Evolutionary conservation across 2,888 invertebrate genomes (phyloP), one percentile per base, ranked within the genome.

Genomic region (Elgonia sp.): DNA sequence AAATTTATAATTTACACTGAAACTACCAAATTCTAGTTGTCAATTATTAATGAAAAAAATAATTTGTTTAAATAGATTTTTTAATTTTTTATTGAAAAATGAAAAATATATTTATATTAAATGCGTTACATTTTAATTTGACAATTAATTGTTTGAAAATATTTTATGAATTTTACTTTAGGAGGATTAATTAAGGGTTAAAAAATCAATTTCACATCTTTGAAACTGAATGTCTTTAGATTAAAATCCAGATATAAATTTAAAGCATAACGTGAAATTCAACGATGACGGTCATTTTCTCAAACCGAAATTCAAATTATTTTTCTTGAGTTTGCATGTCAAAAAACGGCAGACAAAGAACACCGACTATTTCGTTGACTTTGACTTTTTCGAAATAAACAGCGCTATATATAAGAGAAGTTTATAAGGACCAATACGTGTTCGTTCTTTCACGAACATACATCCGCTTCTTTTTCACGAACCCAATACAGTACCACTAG

Each of bases 391-490:
- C 67, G 73, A 53, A 82, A 77, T 53, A 72, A 85, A 46, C 82
- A 62, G 72, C 84, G 72, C 53, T 79, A 57, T 29, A 29, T 29
- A 29, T 62, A 72, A 65, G 86, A 70, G 79, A 60, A 69, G 81
- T 76, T 79, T 81, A 76, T 67, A 46, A 29, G 39, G 72, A 65
- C 77, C 73, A 79, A 76, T 82, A 76, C 82, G 40, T 50, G 70
- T 73, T 72, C 72, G 60, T 86, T 77, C 62, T 86, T 83, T 70
- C 77, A 65, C 37, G 72, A 83, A 72, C 72, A 73, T 82, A 86
- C 79, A 83, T 86, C 86, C 86, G 86, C 73, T 86, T 67, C 82
- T 79, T 86, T 86, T 73, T 83, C 50, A 80, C 40, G 18, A 76
- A 12, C 70, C 40, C 86, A 65, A 77, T 20, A 86, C 65, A 60